These are phyloP conservation scores for Heterodera carotae DNA, from an alignment of 1,140 invertebrate species.

Conservation along the genomic window DNA sequence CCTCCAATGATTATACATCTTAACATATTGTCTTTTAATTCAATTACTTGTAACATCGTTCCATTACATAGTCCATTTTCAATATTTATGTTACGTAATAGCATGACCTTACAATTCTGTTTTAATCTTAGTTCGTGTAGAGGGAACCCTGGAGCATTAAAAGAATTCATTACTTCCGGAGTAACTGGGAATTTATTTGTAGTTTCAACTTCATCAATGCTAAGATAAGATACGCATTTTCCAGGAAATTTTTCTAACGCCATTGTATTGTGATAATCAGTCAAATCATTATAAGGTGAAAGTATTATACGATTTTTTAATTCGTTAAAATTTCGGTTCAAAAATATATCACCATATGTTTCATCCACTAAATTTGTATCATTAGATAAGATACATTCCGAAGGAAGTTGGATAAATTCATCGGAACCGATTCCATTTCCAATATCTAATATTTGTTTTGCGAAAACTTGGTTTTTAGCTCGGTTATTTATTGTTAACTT, in stretches of 20 bases:
- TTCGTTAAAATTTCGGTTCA: slow-evolving; percentile 17
- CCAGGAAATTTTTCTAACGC: slow-evolving; percentile 24
- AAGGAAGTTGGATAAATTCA: slow-evolving; percentile 40
- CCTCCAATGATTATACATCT: slow-evolving; percentile 38
- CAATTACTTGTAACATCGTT: slow-evolving; percentile 20
- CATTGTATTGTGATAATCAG: slow-evolving; percentile 36
- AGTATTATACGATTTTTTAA: slow-evolving; percentile 32
- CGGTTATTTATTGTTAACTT: slow-evolving; percentile 49
- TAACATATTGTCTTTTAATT: slow-evolving; percentile 28
- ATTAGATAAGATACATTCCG: slow-evolving; percentile 24
- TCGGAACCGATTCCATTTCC: slow-evolving; percentile 47
- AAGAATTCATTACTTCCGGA: slow-evolving; percentile 20
- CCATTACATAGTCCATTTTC: slow-evolving; percentile 35
- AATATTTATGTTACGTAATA: slow-evolving; percentile 30
- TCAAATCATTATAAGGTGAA: slow-evolving; percentile 36
- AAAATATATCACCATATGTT: slow-evolving; percentile 18
- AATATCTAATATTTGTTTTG: slow-evolving; percentile 44
- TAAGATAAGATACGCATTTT: slow-evolving; percentile 7
- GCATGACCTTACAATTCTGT: slow-evolving; percentile 15
- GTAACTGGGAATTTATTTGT: not conserved
- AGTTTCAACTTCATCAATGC: slow-evolving; percentile 27
- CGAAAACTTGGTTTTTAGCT: slow-evolving; percentile 37
- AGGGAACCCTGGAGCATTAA: slow-evolving; percentile 9
- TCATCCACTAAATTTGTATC: slow-evolving; percentile 16
- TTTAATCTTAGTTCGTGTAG: no score